Conservation (phyloP, 2,888 invertebrate species). For the Rhagonycha fulva region DNA sequence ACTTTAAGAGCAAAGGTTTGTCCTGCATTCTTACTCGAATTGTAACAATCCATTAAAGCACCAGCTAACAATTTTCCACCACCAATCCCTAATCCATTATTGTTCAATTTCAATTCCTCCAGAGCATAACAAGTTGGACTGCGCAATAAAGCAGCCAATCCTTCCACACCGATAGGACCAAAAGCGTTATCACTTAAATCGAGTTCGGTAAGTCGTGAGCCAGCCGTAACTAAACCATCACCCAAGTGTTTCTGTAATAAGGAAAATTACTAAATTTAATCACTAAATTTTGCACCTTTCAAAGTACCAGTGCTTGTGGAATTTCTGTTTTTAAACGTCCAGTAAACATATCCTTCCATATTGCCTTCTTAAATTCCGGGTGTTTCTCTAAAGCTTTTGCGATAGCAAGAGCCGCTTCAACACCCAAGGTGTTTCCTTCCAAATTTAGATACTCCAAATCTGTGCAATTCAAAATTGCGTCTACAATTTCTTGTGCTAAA, state of each 20-base stretch:
- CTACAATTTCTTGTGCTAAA: slow-evolving; percentile 73
- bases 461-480: slow-evolving; percentile 73
- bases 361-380: slow-evolving; percentile 77
- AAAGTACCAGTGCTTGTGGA: slow-evolving; percentile 78
- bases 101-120: slow-evolving; percentile 83
- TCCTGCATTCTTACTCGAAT: slow-evolving; percentile 66
- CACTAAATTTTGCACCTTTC: not conserved
- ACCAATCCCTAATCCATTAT: slow-evolving; percentile 91
- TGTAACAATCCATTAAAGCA: slow-evolving; percentile 72
- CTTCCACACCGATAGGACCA: slow-evolving; percentile 92
- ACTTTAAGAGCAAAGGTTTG: slow-evolving; percentile 75
- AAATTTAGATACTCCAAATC: slow-evolving; percentile 76
- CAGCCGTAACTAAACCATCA: slow-evolving; percentile 78
- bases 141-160: slow-evolving; percentile 79
- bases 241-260: slow-evolving; percentile 68
- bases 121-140: slow-evolving; percentile 85
- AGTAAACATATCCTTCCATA: slow-evolving; percentile 98
- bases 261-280: not conserved
- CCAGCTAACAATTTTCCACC: slow-evolving; percentile 84
- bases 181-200: slow-evolving; percentile 98
- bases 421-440: slow-evolving; percentile 92
- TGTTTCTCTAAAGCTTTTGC: slow-evolving; percentile 78
- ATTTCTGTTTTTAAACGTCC: slow-evolving; percentile 94
- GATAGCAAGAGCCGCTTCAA: slow-evolving; percentile 84
- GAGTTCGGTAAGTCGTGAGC: slow-evolving; percentile 78